Base-by-base conservation (phyloP, 1,140 invertebrate species). In the Magallana gigas region DNA sequence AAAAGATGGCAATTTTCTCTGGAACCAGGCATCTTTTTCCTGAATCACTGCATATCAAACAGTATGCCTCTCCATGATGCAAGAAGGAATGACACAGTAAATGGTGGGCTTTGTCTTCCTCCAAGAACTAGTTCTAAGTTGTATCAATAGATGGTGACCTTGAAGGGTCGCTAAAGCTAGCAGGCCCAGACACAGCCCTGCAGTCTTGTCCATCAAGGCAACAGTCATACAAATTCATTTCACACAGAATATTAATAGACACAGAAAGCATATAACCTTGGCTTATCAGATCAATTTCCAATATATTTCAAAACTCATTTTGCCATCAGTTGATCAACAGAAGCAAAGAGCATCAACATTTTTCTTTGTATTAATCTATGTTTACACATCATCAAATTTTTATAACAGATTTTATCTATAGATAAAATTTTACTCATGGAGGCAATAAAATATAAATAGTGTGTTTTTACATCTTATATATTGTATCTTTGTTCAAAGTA, bases 1-100 rank as follows among this genome's bases (percentile, higher is more conserved):
- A 76, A 76, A 71, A 76, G 68, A 76, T 76, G 68, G 68, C 23
- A 76, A 76, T 76, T 76, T 76, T 76, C 68, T 76, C 68, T 76
- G 23, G 68, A 76, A 76, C 23, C 68, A 36, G 11, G 68, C 68
- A 76, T 23, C 68, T 76, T 76, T 18, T 76, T 7, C 68, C 68
- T 76, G 68, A 36, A 76, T 76, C 68, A 76, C 68, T 76, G 68
- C 68, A 36, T 76, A 18, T 76, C 60, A 76, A 76, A 76, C 68
- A 76, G 68, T 76, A 76, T 18, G 68, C 23, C n/a, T 76, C 23
- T 76, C 12, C 36, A 23, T 76, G 68, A 76, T 76, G 68, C 23
- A 76, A 76, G 68, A 76, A 76, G 68, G 29, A 76, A 36, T 76
- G 23, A 76, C 68, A 76, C 68, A 71, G 23, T 71, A 23, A 23